Base-by-base conservation (phyloP, 1,140 invertebrate species). In the Heliothis virescens region DNA sequence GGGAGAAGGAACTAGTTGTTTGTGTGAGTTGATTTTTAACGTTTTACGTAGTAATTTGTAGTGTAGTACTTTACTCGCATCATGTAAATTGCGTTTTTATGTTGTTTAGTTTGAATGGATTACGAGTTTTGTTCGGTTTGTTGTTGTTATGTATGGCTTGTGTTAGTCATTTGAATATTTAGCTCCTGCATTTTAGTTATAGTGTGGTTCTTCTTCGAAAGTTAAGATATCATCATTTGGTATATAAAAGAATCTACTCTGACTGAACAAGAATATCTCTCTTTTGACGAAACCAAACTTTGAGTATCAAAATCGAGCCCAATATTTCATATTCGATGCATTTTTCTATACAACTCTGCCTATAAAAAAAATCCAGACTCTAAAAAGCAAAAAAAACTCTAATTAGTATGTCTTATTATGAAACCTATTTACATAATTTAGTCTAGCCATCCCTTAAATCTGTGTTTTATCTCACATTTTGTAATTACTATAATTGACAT, bases 41-140 rank as follows among this genome's bases (percentile, higher is more conserved):
- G 26, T 53, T 73, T 47, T 47, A 41, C 12, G 15, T 11, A 52
- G 48, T 52, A 21, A n/a, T 34, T 15, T 73, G 41, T 67, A 7
- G 15, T 29, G 7, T 15, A 59, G 2, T 62, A 73, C 34, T 73
- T 73, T 73, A 12, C 16, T 41, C 52, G 10, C 53, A 73, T 73
- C 29, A 73, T 59, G 26, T 12, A 73, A 59, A 73, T 73, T 73
- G 71, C 71, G 26, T 73, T 73, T 73, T 73, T 73, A 57, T 47
- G 55, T 41, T 59, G 71, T 73, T 73, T 59, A 16, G 26, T 73
- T 73, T 57, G 48, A 29, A 50, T 26, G 67, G 50, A 53, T 71
- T 59, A 57, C 12, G 48, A 73, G 71, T 73, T 72, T 53, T 13
- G 50, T 71, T 53, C 53, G 65, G 15, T 9, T 57, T 26, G 26